Conservation (phyloP, 2,797 vertebrate genomes). For the Benthosema pterotum region DNA sequence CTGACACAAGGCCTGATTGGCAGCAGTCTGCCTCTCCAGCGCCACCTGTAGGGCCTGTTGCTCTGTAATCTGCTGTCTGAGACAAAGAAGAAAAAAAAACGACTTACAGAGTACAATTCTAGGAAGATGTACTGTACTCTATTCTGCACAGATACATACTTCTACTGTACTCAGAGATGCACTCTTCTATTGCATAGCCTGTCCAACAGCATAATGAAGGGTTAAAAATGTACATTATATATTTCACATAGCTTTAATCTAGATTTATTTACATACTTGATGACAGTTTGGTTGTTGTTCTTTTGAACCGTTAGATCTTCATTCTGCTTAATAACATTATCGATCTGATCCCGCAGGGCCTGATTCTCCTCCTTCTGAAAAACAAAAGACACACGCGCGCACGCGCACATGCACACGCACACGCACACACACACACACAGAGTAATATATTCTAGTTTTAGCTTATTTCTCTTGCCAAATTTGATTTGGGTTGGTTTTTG, state of each 20-base stretch:
- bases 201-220: no score
- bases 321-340: slow-evolving; percentile 86
- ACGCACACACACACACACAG: neutral
- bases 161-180: no score
- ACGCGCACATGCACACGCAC: slow-evolving; percentile 7
- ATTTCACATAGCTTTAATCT: neutral
- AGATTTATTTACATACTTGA: slow-evolving; percentile 62
- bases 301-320: slow-evolving; percentile 87
- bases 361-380: slow-evolving; percentile 86
- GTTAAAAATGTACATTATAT: neutral
- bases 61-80: slow-evolving; percentile 89
- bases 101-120: neutral
- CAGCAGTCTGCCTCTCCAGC: slow-evolving; percentile 82
- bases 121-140: neutral
- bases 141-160: neutral
- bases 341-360: slow-evolving; percentile 85
- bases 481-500: no score
- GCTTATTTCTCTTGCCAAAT: no score
- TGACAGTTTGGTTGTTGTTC: slow-evolving; percentile 80
- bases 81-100: neutral
- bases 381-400: slow-evolving; percentile 15
- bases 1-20: slow-evolving; percentile 77
- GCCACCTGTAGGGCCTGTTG: slow-evolving; percentile 79
- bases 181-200: no score
- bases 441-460: no score